Base-by-base conservation (phyloP, 1,140 invertebrate genomes). In the Cotesia typhae region DNA sequence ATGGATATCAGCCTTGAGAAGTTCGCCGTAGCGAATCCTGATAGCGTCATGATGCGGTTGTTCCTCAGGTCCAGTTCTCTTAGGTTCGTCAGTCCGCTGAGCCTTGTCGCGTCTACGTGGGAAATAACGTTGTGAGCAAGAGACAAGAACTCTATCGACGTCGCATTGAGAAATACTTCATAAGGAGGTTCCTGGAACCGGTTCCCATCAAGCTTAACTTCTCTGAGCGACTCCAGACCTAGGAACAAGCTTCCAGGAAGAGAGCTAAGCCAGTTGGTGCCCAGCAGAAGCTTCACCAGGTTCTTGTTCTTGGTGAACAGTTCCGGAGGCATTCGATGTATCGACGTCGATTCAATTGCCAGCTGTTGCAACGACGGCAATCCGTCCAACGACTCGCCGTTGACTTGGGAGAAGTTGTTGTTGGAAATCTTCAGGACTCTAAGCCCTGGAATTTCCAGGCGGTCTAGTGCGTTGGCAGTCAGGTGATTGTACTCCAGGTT, bases 301-400 rank as follows among this genome's bases (percentile, higher is more conserved):
- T 94, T 94, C 72, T 92, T 92, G 80, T 94, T 94, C 76, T 92
- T 92, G 4, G 89, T 88, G 77, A 96, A 95, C 12, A 93, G 89
- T 61, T 90, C 88, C 4, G 90, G 86, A 0, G 93, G 93, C 70
- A 95, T 84, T 38, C 87, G 85, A 3, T 85, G 84, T 76, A 95
- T 90, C 71, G 91, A 90, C 3, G 93, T 87, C 51, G 88, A 87
- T 10, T 91, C 89, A 0, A 95, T 78, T 2, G 89, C 85, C 1
- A 96, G 81, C 10, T 90, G 89, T 78, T 94, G 92, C 36, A 96
- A 82, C 0, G 92, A 92, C 1, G 92, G 91, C 72, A 96, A 82
- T 38, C 93, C 92, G 63, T 92, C 90, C 60, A 96, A 89, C 12
- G 92, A 90, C 73, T 89, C 88, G 12, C 90, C 89, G 55, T 91